Percentiles rank a stretch among this genome's conserved stretches.
Evolutionary conservation across 2,113 vertebrate species (phyloP).

Genomic region (Sapajus apella): DNA sequence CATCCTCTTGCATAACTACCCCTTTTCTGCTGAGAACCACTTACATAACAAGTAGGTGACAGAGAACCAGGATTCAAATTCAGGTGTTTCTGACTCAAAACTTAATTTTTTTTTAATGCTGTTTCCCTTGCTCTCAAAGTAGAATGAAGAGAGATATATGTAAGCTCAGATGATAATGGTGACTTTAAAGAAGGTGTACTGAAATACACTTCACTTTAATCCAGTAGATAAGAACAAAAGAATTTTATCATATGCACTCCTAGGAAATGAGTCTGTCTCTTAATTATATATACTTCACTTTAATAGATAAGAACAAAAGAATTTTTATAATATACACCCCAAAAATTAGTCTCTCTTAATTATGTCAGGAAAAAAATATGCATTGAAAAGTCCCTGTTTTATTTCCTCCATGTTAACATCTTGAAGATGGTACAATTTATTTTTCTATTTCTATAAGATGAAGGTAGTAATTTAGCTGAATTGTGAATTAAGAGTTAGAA

Average conservation of each 20-base stretch:
- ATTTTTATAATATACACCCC: conserved; percentile 17
- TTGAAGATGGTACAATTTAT: neutral
- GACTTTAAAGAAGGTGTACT: conserved; percentile 32
- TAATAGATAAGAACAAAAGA: conserved; percentile 49
- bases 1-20: neutral
- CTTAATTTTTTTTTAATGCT: neutral
- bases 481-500: conserved; percentile 42
- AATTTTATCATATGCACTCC: conserved; percentile 19
- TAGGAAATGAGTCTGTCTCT: conserved; percentile 8
- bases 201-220: conserved; percentile 55
- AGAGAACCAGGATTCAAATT: neutral
- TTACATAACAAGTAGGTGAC: neutral
- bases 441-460: conserved; percentile 46
- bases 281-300: conserved; percentile 46
- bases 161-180: neutral
- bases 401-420: conserved; percentile 43
- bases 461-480: conserved; percentile 53
- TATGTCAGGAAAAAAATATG: conserved; percentile 48
- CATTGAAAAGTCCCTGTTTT: conserved; percentile 19
- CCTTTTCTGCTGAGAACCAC: conserved; percentile 5
- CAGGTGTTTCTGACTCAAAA: conserved; percentile 26
- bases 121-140: conserved; percentile 7
- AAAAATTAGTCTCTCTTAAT: conserved; percentile 39
- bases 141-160: conserved; percentile 26
- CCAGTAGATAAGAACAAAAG: conserved; percentile 33